Evolutionary conservation across 2,888 invertebrate species (phyloP).

Genomic region (Cheilosia urbana): DNA sequence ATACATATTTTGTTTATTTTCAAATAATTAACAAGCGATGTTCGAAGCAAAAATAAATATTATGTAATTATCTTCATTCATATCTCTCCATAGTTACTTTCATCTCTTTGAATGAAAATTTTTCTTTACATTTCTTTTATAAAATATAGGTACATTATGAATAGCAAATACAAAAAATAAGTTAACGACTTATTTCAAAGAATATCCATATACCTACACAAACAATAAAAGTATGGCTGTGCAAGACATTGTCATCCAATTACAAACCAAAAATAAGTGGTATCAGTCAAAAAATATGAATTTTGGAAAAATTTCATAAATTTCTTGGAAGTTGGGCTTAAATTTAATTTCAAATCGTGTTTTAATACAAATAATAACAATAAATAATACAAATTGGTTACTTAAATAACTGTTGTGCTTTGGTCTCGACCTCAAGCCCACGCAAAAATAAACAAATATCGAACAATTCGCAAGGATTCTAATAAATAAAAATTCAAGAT

Average conservation of each 20-base stretch:
- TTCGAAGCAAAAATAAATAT: constrained; percentile 39
- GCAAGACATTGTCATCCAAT: not conserved
- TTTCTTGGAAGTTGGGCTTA: not conserved
- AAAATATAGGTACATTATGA: constrained; percentile 20
- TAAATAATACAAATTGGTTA: too few relatives aligned
- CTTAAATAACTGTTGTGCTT: constrained; percentile 21
- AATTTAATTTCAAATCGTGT: not conserved
- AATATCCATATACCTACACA: constrained; percentile 33
- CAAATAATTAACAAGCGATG: constrained; percentile 37
- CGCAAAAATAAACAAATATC: constrained; percentile 12
- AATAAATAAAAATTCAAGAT: constrained; percentile 9
- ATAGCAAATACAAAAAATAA: constrained; percentile 43
- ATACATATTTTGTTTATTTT: constrained; percentile 6
- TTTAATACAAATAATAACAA: too few relatives aligned
- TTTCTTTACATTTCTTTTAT: constrained; percentile 7
- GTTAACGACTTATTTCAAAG: constrained; percentile 17
- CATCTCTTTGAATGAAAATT: not conserved
- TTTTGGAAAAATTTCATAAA: constrained; percentile 2
- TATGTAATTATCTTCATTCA: not conserved
- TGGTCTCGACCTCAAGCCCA: not conserved
- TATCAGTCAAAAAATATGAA: constrained; percentile 22
- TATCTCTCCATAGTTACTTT: too few relatives aligned
- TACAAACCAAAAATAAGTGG: not conserved
- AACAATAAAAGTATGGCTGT: constrained; percentile 8
- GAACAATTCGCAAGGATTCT: constrained; percentile 1